Evolutionary conservation across 2,797 vertebrate genomes (phyloP).

Genomic region (Peromyscus aztecus): DNA sequence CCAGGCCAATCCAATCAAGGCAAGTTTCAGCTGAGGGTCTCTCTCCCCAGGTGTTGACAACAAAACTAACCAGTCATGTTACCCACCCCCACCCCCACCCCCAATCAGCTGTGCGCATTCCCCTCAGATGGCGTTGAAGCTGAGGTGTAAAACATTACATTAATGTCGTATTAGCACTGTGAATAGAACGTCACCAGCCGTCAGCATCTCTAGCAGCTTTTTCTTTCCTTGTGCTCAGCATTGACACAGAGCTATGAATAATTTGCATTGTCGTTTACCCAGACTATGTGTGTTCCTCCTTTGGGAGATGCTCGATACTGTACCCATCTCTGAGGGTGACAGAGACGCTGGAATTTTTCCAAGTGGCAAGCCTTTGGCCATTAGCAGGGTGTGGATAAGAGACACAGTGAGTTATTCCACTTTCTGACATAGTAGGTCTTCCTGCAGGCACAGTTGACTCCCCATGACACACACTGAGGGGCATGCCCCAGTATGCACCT

Average conservation of each 20-base stretch:
- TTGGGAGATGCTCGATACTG: fast-evolving
- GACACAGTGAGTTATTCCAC: background rate
- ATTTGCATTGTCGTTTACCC: background rate
- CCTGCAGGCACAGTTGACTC: background rate
- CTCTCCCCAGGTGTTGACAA: background rate
- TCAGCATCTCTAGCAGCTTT: background rate
- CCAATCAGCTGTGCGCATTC: fast-evolving
- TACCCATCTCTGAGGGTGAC: background rate
- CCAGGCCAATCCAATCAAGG: background rate
- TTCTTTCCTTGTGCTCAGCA: fast-evolving
- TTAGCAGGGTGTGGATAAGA: background rate
- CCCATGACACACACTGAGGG: too few species aligned
- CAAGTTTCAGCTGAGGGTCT: background rate
- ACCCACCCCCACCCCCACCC: background rate
- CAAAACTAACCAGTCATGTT: background rate
- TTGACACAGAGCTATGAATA: background rate
- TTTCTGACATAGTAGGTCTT: background rate
- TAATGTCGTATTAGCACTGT: background rate
- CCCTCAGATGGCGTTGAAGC: fast-evolving
- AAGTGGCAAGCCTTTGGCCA: fast-evolving
- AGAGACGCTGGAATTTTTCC: fast-evolving
- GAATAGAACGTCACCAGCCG: fast-evolving
- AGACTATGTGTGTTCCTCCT: background rate
- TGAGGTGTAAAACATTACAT: background rate
- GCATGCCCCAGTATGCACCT: fast-evolving